Evolutionary conservation across 2,797 vertebrate genomes (phyloP).

Genomic region (Fundulus diaphanus): DNA sequence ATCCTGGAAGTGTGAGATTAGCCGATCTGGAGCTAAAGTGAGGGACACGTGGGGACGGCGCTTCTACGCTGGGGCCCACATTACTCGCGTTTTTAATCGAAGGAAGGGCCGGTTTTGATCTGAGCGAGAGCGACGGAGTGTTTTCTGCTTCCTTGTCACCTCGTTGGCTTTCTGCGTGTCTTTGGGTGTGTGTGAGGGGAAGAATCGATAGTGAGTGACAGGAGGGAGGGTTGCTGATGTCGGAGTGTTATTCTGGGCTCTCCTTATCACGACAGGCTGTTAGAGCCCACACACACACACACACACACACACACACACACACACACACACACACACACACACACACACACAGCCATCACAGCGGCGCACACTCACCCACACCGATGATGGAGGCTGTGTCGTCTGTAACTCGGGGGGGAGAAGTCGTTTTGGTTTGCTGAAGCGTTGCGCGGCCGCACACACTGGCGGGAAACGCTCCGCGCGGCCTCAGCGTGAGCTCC

Average conservation of each 20-base stretch:
- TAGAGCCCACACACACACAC: slow-evolving; percentile 47
- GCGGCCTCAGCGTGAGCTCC: slow-evolving; percentile 59
- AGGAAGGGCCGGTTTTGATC: background rate
- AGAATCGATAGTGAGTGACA: slow-evolving; percentile 71
- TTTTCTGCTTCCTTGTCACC: slow-evolving; percentile 41
- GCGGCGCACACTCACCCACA: slow-evolving; percentile 4
- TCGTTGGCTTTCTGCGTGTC: slow-evolving; percentile 14
- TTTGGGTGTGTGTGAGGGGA: slow-evolving; percentile 19
- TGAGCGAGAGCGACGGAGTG: slow-evolving; percentile 12
- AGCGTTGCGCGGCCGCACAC: slow-evolving; percentile 37
- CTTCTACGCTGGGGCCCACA: background rate
- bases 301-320: slow-evolving; percentile 23
- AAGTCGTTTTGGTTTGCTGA: slow-evolving; percentile 63
- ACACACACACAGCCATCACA: slow-evolving; percentile 16
- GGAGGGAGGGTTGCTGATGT: slow-evolving; percentile 73
- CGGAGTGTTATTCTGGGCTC: slow-evolving; percentile 75
- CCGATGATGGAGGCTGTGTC: slow-evolving; percentile 55
- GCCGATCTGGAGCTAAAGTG: background rate
- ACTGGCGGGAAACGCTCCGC: slow-evolving; percentile 26
- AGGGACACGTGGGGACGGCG: background rate
- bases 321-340: slow-evolving; percentile 31
- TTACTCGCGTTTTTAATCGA: slow-evolving; percentile 7
- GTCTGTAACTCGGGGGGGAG: slow-evolving; percentile 56
- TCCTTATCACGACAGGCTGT: slow-evolving; percentile 74
- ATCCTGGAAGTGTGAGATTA: background rate